A percentile compares a stretch with the other conserved stretches of the same genome.
Conservation (phyloP, 2,113 vertebrate species). For the Machaerirhynchus nigripectus region DNA sequence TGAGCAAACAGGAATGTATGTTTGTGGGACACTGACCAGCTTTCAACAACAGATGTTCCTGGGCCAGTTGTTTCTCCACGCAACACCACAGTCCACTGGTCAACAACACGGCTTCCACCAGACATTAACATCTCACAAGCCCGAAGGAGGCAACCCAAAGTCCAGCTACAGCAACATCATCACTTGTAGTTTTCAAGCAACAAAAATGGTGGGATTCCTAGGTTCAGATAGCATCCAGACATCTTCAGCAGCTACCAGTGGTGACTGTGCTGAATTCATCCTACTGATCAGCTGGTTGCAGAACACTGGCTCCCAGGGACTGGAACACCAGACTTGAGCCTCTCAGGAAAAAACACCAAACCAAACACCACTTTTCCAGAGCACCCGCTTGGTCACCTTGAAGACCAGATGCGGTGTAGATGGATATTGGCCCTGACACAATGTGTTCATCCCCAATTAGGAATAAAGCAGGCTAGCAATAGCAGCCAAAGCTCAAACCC, state of each 20-base stretch:
- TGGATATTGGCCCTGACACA: background rate
- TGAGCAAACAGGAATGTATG: background rate
- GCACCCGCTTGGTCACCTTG: background rate
- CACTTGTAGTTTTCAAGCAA: background rate
- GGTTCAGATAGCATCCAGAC: fast-evolving
- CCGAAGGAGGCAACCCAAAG: background rate
- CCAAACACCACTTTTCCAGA: background rate
- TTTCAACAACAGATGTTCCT: background rate
- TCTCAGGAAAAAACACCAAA: background rate
- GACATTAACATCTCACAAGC: background rate
- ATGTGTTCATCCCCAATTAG: background rate
- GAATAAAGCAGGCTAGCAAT: background rate
- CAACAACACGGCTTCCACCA: background rate
- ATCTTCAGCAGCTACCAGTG: background rate
- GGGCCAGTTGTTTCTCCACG: background rate
- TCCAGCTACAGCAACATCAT: background rate
- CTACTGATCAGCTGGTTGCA: background rate
- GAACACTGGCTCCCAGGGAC: background rate
- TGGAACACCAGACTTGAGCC: background rate
- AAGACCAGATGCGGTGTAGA: background rate
- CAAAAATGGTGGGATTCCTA: background rate
- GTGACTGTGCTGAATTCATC: background rate
- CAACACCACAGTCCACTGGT: background rate
- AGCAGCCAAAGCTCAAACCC: background rate
- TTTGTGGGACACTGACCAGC: background rate